A percentile compares a stretch with the other conserved stretches of the same genome.
These are phyloP conservation scores for Neocrepidodera transversa DNA, from an alignment of 2,888 invertebrate genomes.

Conservation along the genomic window DNA sequence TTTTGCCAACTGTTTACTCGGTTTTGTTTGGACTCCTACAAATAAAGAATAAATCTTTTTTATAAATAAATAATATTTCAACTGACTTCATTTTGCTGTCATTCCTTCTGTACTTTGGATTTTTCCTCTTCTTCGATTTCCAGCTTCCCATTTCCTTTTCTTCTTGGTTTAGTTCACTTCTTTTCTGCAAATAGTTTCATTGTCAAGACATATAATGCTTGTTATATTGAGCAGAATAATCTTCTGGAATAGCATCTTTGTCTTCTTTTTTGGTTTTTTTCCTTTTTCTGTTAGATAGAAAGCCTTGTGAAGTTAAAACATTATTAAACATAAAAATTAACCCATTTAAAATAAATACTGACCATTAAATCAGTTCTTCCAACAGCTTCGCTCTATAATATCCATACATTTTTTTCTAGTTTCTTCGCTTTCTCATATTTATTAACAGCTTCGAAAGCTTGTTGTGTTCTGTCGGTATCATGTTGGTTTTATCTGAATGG, in stretches of 20 bases:
- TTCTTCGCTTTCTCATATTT: slow-evolving; percentile 93
- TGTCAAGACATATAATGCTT: slow-evolving; percentile 97
- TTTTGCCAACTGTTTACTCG: slow-evolving; percentile 93
- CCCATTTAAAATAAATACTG: slow-evolving; percentile 41
- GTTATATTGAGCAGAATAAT: slow-evolving; percentile 86
- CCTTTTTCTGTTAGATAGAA: slow-evolving; percentile 88
- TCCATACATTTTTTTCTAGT: slow-evolving; percentile 93
- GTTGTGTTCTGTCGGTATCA: slow-evolving; percentile 92
- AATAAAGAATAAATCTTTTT: no score
- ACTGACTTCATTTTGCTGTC: slow-evolving; percentile 95
- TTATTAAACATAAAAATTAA: background rate
- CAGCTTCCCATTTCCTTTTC: slow-evolving; percentile 91
- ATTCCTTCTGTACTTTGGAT: slow-evolving; percentile 89
- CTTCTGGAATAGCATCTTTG: slow-evolving; percentile 85
- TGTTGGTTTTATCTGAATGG: slow-evolving; percentile 99
- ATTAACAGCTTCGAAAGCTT: slow-evolving; percentile 91
- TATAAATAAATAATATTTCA: background rate
- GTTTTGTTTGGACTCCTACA: slow-evolving; percentile 87
- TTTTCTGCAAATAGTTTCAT: slow-evolving; percentile 97
- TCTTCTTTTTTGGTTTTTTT: slow-evolving; percentile 94
- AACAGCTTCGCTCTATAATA: slow-evolving; percentile 96
- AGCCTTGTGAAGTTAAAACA: slow-evolving; percentile 17
- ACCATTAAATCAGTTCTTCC: slow-evolving; percentile 93
- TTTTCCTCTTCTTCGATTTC: slow-evolving; percentile 94
- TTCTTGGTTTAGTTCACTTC: slow-evolving; percentile 90